Evolutionary conservation across 1,140 invertebrate genomes (phyloP).

Genomic region (Psix sp.): DNA sequence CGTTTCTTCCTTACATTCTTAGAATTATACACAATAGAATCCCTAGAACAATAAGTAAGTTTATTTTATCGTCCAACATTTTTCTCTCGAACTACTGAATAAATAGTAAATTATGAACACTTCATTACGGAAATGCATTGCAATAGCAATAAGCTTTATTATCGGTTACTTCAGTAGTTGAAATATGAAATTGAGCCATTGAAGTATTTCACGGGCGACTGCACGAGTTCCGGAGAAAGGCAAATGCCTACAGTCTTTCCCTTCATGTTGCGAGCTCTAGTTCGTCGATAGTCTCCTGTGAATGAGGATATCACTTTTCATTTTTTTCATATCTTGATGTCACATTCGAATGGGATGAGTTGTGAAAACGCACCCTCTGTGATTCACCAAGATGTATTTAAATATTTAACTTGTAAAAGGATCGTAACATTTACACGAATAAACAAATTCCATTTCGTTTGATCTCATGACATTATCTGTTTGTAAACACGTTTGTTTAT

Average conservation of each 20-base stretch:
- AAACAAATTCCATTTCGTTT: neutral
- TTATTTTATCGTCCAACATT: no score
- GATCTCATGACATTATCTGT: no score
- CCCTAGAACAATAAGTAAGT: no score
- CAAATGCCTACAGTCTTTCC: conserved; percentile 65
- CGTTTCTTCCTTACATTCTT: no score
- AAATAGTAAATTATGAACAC: no score
- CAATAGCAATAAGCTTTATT: conserved; percentile 11
- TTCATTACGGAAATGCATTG: conserved; percentile 7
- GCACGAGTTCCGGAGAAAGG: conserved; percentile 64
- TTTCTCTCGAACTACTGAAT: no score
- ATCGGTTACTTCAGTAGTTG: conserved; percentile 4
- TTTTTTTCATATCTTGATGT: conserved; percentile 73
- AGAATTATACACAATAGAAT: no score
- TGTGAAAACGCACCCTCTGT: conserved; percentile 24
- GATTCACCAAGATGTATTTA: no score
- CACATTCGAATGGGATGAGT: conserved; percentile 48
- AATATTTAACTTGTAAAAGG: no score
- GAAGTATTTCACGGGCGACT: conserved; percentile 35
- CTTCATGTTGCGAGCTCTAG: conserved; percentile 58
- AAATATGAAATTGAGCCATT: conserved; percentile 23
- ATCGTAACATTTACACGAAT: no score
- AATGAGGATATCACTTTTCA: conserved; percentile 76
- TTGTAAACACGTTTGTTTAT: no score
- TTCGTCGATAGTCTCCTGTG: conserved; percentile 71